These are phyloP conservation scores for Bungarus multicinctus DNA, from an alignment of 2,113 vertebrate species.

Conservation along the genomic window DNA sequence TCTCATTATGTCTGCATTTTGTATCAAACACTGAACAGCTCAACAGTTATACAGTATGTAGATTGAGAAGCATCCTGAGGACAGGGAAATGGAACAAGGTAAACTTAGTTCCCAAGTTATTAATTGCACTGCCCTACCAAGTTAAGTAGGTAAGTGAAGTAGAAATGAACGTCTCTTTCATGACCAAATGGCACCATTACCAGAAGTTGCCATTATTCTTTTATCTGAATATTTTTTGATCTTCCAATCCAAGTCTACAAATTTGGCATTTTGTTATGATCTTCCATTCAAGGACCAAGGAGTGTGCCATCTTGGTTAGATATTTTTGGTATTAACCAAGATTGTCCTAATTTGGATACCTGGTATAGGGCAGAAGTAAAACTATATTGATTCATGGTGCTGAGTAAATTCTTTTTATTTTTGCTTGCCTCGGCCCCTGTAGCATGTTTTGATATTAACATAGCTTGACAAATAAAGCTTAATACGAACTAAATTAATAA, in stretches of 20 bases:
- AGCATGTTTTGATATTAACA: not conserved
- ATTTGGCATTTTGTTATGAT: not conserved
- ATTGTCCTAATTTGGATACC: not conserved
- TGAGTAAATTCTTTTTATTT: not conserved
- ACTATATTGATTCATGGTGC: not conserved
- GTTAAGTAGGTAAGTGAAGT: not conserved
- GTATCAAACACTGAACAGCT: conserved; percentile 54
- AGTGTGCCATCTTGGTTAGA: not conserved
- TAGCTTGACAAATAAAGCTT: not conserved
- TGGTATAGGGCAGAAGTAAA: not conserved
- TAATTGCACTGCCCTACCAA: conserved; percentile 34
- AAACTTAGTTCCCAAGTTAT: conserved; percentile 34
- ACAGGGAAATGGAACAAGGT: conserved; percentile 49
- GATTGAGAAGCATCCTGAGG: conserved; percentile 46
- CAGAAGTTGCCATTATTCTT: not conserved
- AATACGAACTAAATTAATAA: not conserved
- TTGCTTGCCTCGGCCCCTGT: not conserved
- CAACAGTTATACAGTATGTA: conserved; percentile 28
- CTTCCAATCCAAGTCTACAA: not conserved
- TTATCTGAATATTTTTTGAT: not conserved
- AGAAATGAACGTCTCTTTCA: not conserved
- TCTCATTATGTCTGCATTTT: conserved; percentile 63
- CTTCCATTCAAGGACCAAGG: not conserved
- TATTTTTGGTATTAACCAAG: not conserved
- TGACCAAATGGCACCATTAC: not conserved